Percentiles rank a stretch among this genome's conserved stretches.
These are phyloP conservation scores for Battus philenor DNA, from an alignment of 1,140 invertebrate genomes.

Conservation along the genomic window DNA sequence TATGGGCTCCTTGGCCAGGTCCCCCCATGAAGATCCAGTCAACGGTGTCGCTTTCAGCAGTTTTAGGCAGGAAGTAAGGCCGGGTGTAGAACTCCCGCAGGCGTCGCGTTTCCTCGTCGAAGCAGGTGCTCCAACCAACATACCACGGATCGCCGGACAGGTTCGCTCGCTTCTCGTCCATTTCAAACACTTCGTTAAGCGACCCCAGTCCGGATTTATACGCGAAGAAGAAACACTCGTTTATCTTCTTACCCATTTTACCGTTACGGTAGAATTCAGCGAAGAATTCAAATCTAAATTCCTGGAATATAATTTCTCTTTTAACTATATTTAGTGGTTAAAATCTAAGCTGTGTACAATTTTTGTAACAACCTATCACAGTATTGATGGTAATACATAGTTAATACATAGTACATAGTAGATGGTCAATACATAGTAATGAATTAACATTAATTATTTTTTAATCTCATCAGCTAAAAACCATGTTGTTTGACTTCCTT, in stretches of 20 bases:
- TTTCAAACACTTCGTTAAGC: constrained; percentile 69
- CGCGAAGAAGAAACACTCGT: constrained; percentile 92
- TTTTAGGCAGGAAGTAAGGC: constrained; percentile 92
- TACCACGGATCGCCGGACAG: constrained; percentile 87
- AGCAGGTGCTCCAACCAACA: constrained; percentile 96
- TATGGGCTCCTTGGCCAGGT: constrained; percentile 92
- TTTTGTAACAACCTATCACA: no score
- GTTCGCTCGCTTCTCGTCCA: constrained; percentile 77
- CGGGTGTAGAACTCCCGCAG: constrained; percentile 87
- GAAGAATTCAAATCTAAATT: constrained; percentile 87
- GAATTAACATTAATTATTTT: no score
- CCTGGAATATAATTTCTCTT: constrained; percentile 35
- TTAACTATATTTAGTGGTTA: constrained; percentile 12
- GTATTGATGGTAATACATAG: no score
- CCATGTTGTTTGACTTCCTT: no score
- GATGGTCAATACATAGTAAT: no score
- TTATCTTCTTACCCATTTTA: constrained; percentile 73
- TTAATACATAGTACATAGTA: no score
- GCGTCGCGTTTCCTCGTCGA: constrained; percentile 84
- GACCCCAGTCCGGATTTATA: constrained; percentile 91
- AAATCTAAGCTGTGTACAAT: no score
- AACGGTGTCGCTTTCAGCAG: constrained; percentile 88
- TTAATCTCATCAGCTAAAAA: no score
- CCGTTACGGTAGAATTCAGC: constrained; percentile 82
- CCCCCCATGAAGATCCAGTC: constrained; percentile 99